A percentile compares a stretch with the other conserved stretches of the same genome.
These are phyloP conservation scores for Otis tarda DNA, from an alignment of 2,113 vertebrate species.

Conservation along the genomic window DNA sequence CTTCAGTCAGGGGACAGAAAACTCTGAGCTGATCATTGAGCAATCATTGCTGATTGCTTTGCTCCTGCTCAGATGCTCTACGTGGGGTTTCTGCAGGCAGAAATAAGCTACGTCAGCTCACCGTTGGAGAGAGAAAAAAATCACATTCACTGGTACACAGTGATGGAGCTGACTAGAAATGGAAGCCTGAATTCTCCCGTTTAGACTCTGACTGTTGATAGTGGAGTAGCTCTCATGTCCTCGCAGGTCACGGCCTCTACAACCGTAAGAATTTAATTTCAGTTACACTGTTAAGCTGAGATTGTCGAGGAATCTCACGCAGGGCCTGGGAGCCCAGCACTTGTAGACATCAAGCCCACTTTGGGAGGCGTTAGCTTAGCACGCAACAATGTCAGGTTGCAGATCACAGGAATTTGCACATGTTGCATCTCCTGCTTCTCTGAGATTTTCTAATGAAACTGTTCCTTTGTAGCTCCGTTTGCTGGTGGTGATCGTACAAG, in stretches of 20 bases:
- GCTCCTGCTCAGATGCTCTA: background rate
- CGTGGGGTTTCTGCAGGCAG: background rate
- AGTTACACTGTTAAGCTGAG: background rate
- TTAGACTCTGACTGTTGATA: background rate
- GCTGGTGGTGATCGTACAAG: constrained; percentile 91
- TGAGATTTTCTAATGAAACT: background rate
- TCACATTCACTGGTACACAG: background rate
- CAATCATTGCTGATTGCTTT: background rate
- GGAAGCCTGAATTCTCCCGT: background rate
- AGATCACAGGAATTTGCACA: background rate
- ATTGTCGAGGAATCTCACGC: background rate
- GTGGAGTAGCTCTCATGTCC: background rate
- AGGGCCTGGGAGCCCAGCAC: background rate
- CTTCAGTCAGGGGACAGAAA: background rate
- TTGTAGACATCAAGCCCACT: background rate
- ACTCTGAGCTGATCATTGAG: too few species aligned
- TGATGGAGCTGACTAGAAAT: background rate
- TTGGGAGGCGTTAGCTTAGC: background rate
- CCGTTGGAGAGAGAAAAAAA: background rate
- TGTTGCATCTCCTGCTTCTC: background rate
- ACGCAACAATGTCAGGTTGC: background rate
- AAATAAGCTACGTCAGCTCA: background rate
- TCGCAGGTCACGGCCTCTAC: background rate
- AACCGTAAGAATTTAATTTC: background rate
- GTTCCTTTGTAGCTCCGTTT: constrained; percentile 83